A percentile compares a stretch with the other conserved stretches of the same genome.
Conservation (phyloP, 1,140 invertebrate species). For the Uloborus diversus region DNA sequence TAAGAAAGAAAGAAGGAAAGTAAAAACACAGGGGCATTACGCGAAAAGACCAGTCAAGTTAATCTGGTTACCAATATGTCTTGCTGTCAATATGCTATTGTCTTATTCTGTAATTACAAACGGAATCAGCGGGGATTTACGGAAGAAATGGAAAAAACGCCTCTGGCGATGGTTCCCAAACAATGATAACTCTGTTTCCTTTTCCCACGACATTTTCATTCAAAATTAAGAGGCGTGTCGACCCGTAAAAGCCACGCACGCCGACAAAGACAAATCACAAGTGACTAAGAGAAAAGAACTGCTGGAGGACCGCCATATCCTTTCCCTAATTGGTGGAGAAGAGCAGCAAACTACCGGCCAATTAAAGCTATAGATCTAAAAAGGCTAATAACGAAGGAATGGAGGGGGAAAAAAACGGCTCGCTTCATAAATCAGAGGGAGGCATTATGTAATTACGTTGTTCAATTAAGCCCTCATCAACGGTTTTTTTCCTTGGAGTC, state of each 20-base stretch:
- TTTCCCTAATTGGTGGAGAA: constrained; percentile 5
- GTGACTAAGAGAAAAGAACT: neutral
- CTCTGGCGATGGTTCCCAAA: neutral
- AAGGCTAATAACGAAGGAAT: neutral
- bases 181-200: constrained; percentile 9
- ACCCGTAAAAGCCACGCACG: too few species aligned
- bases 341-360: constrained; percentile 6
- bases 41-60: too few species aligned
- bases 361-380: neutral
- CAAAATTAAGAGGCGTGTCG: constrained; percentile 6
- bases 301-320: neutral
- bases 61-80: too few species aligned
- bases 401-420: neutral
- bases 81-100: too few species aligned
- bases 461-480: constrained; percentile 26
- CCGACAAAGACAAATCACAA: neutral
- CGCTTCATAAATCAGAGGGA: neutral
- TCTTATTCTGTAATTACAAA: too few species aligned
- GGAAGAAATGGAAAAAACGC: too few species aligned
- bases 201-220: neutral
- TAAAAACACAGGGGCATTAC: too few species aligned
- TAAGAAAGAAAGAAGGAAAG: too few species aligned
- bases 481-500: neutral
- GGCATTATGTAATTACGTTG: constrained; percentile 17
- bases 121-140: too few species aligned